Conservation (phyloP, 2,888 invertebrate species). For the Nomada flava region DNA sequence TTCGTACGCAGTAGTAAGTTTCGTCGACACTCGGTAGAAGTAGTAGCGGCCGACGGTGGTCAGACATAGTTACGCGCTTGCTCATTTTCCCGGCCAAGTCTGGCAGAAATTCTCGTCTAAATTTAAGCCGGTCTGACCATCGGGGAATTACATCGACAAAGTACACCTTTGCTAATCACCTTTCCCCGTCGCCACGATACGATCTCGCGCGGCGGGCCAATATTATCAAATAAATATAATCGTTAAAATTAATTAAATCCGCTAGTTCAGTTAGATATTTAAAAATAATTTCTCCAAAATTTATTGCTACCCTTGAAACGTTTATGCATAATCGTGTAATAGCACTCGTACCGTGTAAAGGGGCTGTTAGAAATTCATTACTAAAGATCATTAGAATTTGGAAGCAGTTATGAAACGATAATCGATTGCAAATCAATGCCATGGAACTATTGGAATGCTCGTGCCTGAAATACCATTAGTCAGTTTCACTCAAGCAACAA, state of each 20-base stretch:
- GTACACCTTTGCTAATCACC: slow-evolving; percentile 4
- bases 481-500: neutral
- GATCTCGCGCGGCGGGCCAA: slow-evolving; percentile 8
- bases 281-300: too few species aligned
- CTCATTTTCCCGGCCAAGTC: neutral
- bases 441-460: neutral
- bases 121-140: slow-evolving; percentile 31
- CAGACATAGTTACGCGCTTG: slow-evolving; percentile 7
- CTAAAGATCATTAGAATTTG: too few species aligned
- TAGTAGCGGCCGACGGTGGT: slow-evolving; percentile 2
- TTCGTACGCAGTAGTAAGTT: too few species aligned
- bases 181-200: slow-evolving; percentile 14
- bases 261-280: slow-evolving; percentile 10
- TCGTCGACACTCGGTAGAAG: neutral
- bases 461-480: slow-evolving; percentile 20
- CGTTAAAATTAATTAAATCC: slow-evolving; percentile 43
- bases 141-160: slow-evolving; percentile 30
- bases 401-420: neutral
- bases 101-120: slow-evolving; percentile 30
- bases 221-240: too few species aligned
- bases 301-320: too few species aligned
- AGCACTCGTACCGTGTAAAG: too few species aligned
- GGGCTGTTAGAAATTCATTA: too few species aligned
- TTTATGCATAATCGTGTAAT: too few species aligned
- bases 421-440: slow-evolving; percentile 5